phyloP scores from a whole-genome alignment of 2,113 vertebrate species.

The Misgurnus anguillicaudatus region DNA sequence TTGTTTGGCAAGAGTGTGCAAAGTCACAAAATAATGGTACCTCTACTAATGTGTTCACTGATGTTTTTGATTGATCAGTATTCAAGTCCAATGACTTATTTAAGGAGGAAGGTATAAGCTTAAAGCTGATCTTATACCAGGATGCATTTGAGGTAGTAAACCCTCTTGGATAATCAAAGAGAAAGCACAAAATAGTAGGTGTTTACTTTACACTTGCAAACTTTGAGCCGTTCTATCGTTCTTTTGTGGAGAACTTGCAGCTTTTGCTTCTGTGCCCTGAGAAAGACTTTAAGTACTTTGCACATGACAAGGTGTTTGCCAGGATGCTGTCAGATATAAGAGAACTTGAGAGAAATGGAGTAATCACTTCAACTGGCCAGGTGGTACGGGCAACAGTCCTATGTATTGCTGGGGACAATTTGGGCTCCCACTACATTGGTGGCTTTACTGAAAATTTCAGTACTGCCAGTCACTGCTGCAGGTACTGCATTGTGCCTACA shows the following conservation, averaged over 20 bases:
- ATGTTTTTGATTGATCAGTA: background rate
- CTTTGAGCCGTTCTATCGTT: conserved; percentile 33
- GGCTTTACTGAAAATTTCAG: background rate
- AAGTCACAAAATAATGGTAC: background rate
- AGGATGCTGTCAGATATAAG: background rate
- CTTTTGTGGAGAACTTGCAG: background rate
- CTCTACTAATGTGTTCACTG: background rate
- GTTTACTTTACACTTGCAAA: conserved; percentile 43
- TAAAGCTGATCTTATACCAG: conserved; percentile 1
- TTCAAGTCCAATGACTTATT: background rate
- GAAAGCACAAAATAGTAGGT: conserved; percentile 8
- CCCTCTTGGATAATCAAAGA: background rate
- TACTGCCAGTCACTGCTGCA: background rate
- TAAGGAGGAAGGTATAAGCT: background rate
- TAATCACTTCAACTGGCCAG: too few species aligned
- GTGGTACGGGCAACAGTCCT: background rate
- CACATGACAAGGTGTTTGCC: background rate
- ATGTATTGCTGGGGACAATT: background rate
- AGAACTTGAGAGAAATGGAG: background rate
- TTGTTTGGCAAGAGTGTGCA: conserved; percentile 8
- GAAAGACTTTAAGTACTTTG: background rate
- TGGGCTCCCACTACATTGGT: too few species aligned
- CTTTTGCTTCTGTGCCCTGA: background rate
- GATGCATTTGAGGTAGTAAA: background rate
- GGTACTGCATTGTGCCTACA: background rate